A percentile compares a stretch with the other conserved stretches of the same genome.
phyloP scores from a whole-genome alignment of 1,140 invertebrate genomes.

The Schlechtendalia chinensis region DNA sequence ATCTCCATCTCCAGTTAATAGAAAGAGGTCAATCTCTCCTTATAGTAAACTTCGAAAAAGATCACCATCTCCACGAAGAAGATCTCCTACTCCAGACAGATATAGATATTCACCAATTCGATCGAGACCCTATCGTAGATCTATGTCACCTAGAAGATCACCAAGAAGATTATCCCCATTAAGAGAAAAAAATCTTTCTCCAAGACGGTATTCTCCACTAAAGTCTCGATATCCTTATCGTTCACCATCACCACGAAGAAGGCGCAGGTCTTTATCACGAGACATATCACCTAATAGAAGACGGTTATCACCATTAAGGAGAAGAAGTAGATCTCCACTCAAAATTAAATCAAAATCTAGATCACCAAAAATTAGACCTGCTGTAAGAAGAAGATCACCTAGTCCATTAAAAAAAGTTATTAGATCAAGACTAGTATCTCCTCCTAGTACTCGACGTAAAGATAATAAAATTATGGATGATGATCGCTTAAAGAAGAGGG shows the following conservation, averaged over 20 bases:
- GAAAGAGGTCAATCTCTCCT: conserved; percentile 43
- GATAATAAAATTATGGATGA: conserved; percentile 33
- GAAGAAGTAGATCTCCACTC: conserved; percentile 38
- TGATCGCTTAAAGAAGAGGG: conserved; percentile 11
- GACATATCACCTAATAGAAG: conserved; percentile 32
- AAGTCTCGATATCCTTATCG: conserved; percentile 38
- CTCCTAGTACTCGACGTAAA: conserved; percentile 12
- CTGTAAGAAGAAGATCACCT: conserved; percentile 31
- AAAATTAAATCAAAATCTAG: conserved; percentile 39
- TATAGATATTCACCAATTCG: conserved; percentile 30
- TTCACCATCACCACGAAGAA: conserved; percentile 43
- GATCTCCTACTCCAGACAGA: conserved; percentile 36
- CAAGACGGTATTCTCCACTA: conserved; percentile 8
- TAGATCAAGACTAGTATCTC: conserved; percentile 24
- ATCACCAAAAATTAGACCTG: conserved; percentile 24
- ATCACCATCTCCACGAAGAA: conserved; percentile 33
- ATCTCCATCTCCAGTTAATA: conserved; percentile 26
- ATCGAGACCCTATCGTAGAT: conserved; percentile 27
- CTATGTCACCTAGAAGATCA: conserved; percentile 31
- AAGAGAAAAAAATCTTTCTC: conserved; percentile 45
- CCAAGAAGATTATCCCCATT: conserved; percentile 19
- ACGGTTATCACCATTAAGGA: conserved; percentile 40
- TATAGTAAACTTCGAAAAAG: conserved; percentile 38
- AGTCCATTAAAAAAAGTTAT: conserved; percentile 26
- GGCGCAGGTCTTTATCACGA: conserved; percentile 28